These are phyloP conservation scores for Helicolenus hilgendorfi DNA, from an alignment of 2,797 vertebrate species.

Conservation along the genomic window DNA sequence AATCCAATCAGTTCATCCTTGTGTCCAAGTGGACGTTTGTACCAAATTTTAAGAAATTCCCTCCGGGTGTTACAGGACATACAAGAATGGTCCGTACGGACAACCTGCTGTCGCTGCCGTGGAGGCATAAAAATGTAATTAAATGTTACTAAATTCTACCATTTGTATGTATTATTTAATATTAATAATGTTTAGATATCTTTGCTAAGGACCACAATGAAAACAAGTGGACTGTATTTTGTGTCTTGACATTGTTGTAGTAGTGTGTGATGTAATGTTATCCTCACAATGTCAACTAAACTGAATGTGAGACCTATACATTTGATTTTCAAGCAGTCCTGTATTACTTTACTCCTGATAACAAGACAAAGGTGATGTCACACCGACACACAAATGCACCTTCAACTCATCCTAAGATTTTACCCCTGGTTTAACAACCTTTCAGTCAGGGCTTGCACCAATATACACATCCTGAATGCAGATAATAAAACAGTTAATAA, in stretches of 20 bases:
- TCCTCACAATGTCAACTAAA: neutral
- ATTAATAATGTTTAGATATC: no score
- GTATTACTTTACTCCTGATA: neutral
- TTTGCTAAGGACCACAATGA: neutral
- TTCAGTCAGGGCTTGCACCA: neutral
- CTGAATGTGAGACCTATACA: neutral
- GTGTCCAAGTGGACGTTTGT: no score
- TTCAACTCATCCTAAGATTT: neutral
- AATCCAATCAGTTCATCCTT: no score
- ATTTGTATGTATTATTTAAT: no score
- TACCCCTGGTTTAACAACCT: neutral
- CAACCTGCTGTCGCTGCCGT: no score
- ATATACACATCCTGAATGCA: neutral
- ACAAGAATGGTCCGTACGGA: no score
- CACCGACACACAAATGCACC: neutral
- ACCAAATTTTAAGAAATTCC: no score
- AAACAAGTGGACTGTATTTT: neutral
- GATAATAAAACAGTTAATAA: constrained; percentile 14
- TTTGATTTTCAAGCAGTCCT: neutral
- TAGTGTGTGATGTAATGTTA: neutral
- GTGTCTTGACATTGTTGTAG: neutral
- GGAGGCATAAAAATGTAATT: no score
- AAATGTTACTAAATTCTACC: no score
- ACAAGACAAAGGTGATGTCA: neutral
- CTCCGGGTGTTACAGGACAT: no score